phyloP scores from a whole-genome alignment of 2,888 invertebrate genomes.

The Lycia hirtaria region DNA sequence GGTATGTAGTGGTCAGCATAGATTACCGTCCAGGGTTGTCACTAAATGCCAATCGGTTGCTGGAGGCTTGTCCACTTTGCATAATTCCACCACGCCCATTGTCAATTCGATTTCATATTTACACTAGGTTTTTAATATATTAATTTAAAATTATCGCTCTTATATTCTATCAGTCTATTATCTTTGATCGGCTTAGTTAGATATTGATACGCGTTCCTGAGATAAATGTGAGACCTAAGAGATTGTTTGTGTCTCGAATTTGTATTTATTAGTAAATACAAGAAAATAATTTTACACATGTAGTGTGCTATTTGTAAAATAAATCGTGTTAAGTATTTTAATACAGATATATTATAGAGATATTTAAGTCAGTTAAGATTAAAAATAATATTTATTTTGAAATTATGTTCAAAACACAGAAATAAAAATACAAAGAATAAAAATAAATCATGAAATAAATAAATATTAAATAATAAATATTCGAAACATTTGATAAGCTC shows the following conservation, averaged over 20 bases:
- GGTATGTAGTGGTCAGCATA: constrained; percentile 63
- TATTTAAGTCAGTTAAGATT: no score
- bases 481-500: no score
- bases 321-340: neutral
- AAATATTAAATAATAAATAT: no score
- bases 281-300: no score
- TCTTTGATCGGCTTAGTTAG: constrained; percentile 44
- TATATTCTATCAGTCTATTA: constrained; percentile 36
- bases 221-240: constrained; percentile 38
- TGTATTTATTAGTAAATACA: constrained; percentile 4
- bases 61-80: constrained; percentile 50
- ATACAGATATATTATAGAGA: no score
- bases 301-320: neutral
- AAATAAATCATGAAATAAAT: no score
- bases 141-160: constrained; percentile 50
- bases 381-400: no score
- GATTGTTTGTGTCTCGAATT: constrained; percentile 20
- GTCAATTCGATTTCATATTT: constrained; percentile 54
- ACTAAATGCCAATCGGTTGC: constrained; percentile 21
- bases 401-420: no score
- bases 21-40: constrained; percentile 42
- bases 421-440: no score
- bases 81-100: constrained; percentile 70
- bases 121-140: constrained; percentile 51
- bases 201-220: constrained; percentile 32